phyloP scores from a whole-genome alignment of 2,888 invertebrate species.

The Melinopterus prodromus region DNA sequence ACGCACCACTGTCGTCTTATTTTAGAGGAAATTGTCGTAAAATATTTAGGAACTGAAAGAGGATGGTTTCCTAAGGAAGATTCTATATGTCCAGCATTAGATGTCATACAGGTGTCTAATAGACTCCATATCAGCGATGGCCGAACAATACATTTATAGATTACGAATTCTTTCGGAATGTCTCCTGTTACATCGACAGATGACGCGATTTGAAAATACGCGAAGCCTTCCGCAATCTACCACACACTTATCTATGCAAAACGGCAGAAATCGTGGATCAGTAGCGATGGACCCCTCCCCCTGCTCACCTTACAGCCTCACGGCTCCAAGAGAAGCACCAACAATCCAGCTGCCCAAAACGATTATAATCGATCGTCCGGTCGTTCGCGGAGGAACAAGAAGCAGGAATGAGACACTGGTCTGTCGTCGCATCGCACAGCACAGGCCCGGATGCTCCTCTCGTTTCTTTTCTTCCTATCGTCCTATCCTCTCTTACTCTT shows the following conservation, averaged over 20 bases:
- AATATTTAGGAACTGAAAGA: no score
- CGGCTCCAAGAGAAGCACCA: not conserved
- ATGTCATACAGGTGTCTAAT: no score
- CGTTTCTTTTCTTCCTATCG: conserved; percentile 16
- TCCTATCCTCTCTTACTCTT: conserved; percentile 23
- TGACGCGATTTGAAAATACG: no score
- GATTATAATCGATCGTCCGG: not conserved
- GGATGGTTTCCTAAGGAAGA: no score
- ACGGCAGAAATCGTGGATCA: not conserved
- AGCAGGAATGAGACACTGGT: not conserved
- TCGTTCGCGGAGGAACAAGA: not conserved
- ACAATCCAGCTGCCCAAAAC: conserved; percentile 4
- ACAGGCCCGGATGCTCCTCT: not conserved
- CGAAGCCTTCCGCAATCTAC: not conserved
- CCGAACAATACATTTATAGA: no score
- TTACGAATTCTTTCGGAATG: no score
- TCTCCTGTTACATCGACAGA: no score
- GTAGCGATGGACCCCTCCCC: not conserved
- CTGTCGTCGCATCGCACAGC: not conserved
- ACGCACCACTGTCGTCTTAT: no score
- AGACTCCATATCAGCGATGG: no score
- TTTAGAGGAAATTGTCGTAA: no score
- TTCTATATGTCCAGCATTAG: no score
- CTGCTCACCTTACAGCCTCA: not conserved
- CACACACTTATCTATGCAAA: not conserved